A percentile compares a stretch with the other conserved stretches of the same genome.
Conservation (phyloP, 53 echinoderm and acorn worm species). For the Paelopatides confundens region DNA sequence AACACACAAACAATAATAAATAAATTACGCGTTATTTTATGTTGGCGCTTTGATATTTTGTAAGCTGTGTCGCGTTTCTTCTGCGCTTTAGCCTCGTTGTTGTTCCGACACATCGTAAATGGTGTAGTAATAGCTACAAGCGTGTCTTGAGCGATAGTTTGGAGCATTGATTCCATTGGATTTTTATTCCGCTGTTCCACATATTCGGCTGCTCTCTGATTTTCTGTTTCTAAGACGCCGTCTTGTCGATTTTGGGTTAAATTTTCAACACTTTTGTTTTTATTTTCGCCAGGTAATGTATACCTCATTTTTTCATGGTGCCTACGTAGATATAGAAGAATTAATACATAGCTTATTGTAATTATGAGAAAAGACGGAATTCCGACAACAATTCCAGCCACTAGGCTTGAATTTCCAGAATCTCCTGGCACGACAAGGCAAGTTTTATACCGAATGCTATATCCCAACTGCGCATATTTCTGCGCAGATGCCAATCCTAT, state of each 20-base stretch:
- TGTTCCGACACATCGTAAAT: not conserved
- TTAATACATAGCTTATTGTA: not conserved
- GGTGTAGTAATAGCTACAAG: not conserved
- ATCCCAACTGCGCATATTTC: not conserved
- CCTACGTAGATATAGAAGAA: not conserved
- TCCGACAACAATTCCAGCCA: not conserved
- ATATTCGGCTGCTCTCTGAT: not conserved
- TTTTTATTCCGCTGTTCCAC: not conserved
- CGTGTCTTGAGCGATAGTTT: too few species aligned
- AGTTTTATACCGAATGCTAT: not conserved
- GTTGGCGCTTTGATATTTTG: not conserved
- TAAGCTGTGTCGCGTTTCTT: not conserved
- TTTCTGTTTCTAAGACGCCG: too few species aligned
- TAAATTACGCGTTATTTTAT: constrained; percentile 5
- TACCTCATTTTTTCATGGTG: not conserved
- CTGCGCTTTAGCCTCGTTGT: not conserved
- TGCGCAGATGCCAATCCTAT: not conserved
- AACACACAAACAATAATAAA: not conserved
- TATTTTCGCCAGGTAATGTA: not conserved
- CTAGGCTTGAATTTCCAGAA: not conserved
- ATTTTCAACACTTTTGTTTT: not conserved
- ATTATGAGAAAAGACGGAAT: not conserved
- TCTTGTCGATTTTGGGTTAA: not conserved
- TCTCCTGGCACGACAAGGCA: not conserved
- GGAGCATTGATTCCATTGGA: too few species aligned